These are phyloP conservation scores for Ecdyonurus torrentis DNA, from an alignment of 2,888 invertebrate genomes.

Conservation along the genomic window DNA sequence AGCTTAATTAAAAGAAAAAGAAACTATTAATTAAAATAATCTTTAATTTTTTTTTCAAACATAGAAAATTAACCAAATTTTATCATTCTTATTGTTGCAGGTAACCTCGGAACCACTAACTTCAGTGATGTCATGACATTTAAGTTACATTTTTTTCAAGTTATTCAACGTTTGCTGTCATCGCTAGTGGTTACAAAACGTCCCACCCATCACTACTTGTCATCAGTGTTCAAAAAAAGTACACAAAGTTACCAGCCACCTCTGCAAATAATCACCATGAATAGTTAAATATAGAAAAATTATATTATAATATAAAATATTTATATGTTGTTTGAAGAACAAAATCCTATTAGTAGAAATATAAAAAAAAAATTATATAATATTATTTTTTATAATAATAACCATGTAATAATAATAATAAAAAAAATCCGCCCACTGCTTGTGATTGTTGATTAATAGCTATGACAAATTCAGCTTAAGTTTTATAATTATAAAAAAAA, in stretches of 20 bases:
- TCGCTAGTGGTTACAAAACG: not conserved
- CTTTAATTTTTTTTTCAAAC: too few relatives aligned
- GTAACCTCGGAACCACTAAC: not conserved
- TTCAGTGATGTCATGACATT: not conserved
- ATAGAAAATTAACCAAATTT: too few relatives aligned
- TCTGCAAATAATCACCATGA: not conserved
- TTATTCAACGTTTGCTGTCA: too few relatives aligned
- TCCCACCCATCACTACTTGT: not conserved
- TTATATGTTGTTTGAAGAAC: not conserved
- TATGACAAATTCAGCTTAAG: too few relatives aligned
- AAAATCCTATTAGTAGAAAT: not conserved
- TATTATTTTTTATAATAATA: too few relatives aligned
- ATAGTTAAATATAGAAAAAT: too few relatives aligned
- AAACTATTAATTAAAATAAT: too few relatives aligned
- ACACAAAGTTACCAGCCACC: not conserved
- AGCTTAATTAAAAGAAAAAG: too few relatives aligned
- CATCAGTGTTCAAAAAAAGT: not conserved
- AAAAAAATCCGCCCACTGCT: not conserved
- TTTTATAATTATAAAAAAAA: too few relatives aligned
- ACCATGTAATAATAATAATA: too few relatives aligned
- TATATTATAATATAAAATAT: too few relatives aligned
- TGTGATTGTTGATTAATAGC: not conserved
- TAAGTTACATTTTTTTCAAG: not conserved
- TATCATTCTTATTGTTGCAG: not conserved
- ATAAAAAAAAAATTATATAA: too few relatives aligned